Evolutionary conservation across 2,888 invertebrate species (phyloP).

Genomic region (Hanleya hanleyi): DNA sequence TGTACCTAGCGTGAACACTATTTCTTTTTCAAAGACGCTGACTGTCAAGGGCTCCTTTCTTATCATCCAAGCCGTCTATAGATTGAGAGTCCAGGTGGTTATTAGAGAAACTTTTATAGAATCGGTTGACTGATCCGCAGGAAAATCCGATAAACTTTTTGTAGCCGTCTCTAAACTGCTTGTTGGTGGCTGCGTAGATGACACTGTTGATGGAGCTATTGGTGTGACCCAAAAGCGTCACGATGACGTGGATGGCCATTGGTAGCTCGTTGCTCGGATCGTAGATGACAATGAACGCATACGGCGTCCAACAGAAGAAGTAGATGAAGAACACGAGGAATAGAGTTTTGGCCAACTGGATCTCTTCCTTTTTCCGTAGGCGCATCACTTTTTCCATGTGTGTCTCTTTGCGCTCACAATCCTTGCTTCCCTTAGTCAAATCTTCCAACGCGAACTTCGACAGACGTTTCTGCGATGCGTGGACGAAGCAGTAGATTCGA

Average conservation of each 20-base stretch:
- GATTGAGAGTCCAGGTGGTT: too few species aligned
- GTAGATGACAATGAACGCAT: slow-evolving; percentile 41
- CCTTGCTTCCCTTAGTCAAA: neutral
- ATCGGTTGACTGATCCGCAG: too few species aligned
- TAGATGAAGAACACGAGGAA: slow-evolving; percentile 51
- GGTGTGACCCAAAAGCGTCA: slow-evolving; percentile 47
- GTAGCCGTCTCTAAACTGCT: slow-evolving; percentile 48
- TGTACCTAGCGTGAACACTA: too few species aligned
- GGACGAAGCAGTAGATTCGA: slow-evolving; percentile 39
- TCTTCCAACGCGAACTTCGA: neutral
- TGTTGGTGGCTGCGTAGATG: slow-evolving; percentile 49
- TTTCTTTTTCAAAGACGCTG: too few species aligned
- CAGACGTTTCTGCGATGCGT: slow-evolving; percentile 22
- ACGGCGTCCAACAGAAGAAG: slow-evolving; percentile 50
- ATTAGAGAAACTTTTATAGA: too few species aligned
- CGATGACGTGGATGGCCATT: slow-evolving; percentile 44
- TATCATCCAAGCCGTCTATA: too few species aligned
- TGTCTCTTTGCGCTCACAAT: neutral
- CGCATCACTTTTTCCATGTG: neutral
- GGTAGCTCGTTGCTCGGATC: slow-evolving; percentile 46
- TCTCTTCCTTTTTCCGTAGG: slow-evolving; percentile 35
- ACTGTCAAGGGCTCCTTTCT: too few species aligned
- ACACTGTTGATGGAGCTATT: slow-evolving; percentile 53
- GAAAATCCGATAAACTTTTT: slow-evolving; percentile 13
- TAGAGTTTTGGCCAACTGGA: slow-evolving; percentile 47